These are phyloP conservation scores for Uloborus diversus DNA, from an alignment of 1,140 invertebrate species.

Conservation along the genomic window DNA sequence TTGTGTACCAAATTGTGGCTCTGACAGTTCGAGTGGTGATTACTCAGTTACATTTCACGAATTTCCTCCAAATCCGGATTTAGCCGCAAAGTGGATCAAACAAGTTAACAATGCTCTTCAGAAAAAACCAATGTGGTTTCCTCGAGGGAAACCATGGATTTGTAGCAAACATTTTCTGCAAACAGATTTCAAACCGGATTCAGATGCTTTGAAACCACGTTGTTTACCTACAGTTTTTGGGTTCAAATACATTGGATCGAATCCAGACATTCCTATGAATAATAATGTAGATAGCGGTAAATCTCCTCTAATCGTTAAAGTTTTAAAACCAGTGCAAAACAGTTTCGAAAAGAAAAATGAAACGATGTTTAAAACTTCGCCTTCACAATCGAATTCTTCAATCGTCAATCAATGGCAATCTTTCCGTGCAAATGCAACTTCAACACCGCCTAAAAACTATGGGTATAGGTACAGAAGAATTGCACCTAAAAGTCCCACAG, in stretches of 20 bases:
- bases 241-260: constrained; percentile 22
- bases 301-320: constrained; percentile 44
- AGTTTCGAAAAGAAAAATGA: too few species aligned
- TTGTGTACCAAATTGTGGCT: constrained; percentile 40
- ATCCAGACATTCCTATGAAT: not conserved
- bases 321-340: not conserved
- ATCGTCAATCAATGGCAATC: too few species aligned
- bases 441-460: too few species aligned
- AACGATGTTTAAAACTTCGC: too few species aligned
- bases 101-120: constrained; percentile 34
- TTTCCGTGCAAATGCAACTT: too few species aligned
- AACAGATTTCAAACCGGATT: constrained; percentile 34
- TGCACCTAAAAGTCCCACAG: too few species aligned
- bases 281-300: not conserved
- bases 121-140: constrained; percentile 24
- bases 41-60: constrained; percentile 43
- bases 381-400: too few species aligned
- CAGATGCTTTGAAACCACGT: constrained; percentile 25
- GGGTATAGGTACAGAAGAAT: too few species aligned
- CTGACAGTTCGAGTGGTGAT: constrained; percentile 13
- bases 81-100: constrained; percentile 46
- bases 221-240: constrained; percentile 42
- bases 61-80: constrained; percentile 42
- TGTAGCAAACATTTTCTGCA: constrained; percentile 47
- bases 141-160: constrained; percentile 7